phyloP scores from a whole-genome alignment of 2,797 vertebrate genomes.

The Rhinatrema bivittatum region DNA sequence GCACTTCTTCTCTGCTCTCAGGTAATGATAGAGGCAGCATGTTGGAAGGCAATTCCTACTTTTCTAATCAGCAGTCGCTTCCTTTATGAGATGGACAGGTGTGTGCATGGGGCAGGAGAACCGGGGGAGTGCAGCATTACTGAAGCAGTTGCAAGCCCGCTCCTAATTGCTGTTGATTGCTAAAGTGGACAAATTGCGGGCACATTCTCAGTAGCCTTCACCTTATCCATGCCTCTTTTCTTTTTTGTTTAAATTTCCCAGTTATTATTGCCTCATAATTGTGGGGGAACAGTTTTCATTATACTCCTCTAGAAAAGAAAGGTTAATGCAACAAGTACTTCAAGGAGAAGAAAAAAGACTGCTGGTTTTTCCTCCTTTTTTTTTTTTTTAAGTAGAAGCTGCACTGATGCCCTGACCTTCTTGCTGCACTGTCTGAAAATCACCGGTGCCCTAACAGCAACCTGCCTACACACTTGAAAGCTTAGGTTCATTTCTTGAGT shows the following conservation, averaged over 20 bases:
- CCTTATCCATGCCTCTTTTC: constrained; percentile 13
- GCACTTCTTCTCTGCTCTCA: constrained; percentile 25
- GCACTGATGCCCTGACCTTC: constrained; percentile 23
- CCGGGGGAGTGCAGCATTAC: constrained; percentile 11
- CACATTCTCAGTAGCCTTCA: constrained; percentile 14
- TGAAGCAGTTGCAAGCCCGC: constrained; percentile 19
- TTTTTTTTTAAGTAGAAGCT: constrained; percentile 25
- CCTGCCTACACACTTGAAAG: constrained; percentile 19
- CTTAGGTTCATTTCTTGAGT: constrained; percentile 21
- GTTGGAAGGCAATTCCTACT: constrained; percentile 20
- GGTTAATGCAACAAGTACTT: constrained; percentile 16
- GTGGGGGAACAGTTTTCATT: constrained; percentile 11
- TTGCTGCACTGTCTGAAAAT: constrained; percentile 19
- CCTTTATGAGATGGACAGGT: constrained; percentile 2
- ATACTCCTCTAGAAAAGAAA: constrained; percentile 10
- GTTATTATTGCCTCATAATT: not conserved
- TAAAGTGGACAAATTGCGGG: constrained; percentile 31
- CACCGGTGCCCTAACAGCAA: constrained; percentile 39
- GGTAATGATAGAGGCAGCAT: constrained; percentile 27
- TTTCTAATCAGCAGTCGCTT: constrained; percentile 19
- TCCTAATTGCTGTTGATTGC: constrained; percentile 32
- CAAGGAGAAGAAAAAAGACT: constrained; percentile 24
- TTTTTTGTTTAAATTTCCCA: constrained; percentile 15
- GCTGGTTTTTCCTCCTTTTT: constrained; percentile 19
- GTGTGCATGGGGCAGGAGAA: constrained; percentile 3